Evolutionary conservation across 2,888 invertebrate species (phyloP).

Genomic region (Hartigia nigra): DNA sequence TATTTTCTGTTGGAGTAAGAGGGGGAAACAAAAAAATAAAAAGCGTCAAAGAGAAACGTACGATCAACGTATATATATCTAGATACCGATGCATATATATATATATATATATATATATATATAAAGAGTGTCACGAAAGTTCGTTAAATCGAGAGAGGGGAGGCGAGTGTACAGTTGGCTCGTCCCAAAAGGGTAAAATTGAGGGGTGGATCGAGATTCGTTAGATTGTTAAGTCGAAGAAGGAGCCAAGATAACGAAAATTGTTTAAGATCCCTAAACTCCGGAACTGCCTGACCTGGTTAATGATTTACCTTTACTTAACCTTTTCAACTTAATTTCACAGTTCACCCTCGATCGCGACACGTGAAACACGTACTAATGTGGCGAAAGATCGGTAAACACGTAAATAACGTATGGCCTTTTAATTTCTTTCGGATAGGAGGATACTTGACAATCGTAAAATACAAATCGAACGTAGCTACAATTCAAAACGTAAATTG

Average conservation of each 20-base stretch:
- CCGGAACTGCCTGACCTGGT: background rate
- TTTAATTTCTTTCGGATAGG: too few species aligned
- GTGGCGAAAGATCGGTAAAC: background rate
- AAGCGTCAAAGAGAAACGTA: background rate
- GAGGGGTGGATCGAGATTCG: background rate
- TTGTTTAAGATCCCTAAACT: background rate
- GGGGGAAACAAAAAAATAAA: background rate
- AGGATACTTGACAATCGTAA: too few species aligned
- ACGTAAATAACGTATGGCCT: background rate
- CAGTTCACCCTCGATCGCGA: background rate
- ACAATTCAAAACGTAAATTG: too few species aligned
- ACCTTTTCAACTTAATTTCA: background rate
- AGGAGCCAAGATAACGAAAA: background rate
- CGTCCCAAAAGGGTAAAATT: background rate
- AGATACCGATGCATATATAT: too few species aligned
- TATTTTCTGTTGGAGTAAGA: background rate
- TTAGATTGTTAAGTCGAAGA: background rate
- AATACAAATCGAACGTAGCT: too few species aligned
- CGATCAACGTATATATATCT: background rate
- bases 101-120: background rate
- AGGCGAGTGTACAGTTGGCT: background rate
- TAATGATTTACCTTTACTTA: background rate
- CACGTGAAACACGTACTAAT: background rate
- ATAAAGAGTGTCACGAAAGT: background rate
- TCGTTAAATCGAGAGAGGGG: background rate